Evolutionary conservation across 2,113 vertebrate genomes (phyloP).

Genomic region (Callionymus lyra): DNA sequence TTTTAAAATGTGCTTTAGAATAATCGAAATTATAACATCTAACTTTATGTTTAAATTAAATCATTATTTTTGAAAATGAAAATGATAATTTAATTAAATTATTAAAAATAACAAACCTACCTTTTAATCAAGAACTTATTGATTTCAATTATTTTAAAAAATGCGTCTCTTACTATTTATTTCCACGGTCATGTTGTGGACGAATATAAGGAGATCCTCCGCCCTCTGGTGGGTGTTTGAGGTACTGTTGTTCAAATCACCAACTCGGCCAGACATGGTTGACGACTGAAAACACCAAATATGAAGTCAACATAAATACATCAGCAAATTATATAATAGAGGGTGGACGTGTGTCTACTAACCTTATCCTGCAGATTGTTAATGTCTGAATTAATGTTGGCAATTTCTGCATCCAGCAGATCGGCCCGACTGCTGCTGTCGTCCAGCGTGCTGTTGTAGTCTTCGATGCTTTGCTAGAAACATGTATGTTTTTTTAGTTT

Average conservation of each 20-base stretch:
- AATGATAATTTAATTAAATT: too few species aligned
- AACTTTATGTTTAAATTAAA: too few species aligned
- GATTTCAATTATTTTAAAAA: background rate
- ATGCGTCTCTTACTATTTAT: conserved; percentile 35
- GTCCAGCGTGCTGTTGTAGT: conserved; percentile 59
- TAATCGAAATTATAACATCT: too few species aligned
- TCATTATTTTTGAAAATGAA: too few species aligned
- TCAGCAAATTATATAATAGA: background rate
- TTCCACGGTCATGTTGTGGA: conserved; percentile 55
- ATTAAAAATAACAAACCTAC: too few species aligned
- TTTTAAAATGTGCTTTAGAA: too few species aligned
- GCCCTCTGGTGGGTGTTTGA: conserved; percentile 59
- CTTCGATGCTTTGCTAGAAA: conserved; percentile 45
- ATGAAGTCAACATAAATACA: background rate
- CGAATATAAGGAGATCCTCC: conserved; percentile 57
- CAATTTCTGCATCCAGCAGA: conserved; percentile 67
- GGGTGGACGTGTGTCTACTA: background rate
- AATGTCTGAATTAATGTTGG: conserved; percentile 62
- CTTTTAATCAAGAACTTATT: too few species aligned
- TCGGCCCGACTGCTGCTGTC: conserved; percentile 52
- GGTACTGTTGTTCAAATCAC: conserved; percentile 40
- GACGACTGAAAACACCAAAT: conserved; percentile 53
- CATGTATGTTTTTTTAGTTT: background rate
- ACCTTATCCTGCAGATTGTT: conserved; percentile 71
- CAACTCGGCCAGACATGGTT: conserved; percentile 35